Percentiles rank a stretch among this genome's conserved stretches.
phyloP scores from a whole-genome alignment of 2,888 invertebrate genomes.

The Himalopsyche kuldschensis region DNA sequence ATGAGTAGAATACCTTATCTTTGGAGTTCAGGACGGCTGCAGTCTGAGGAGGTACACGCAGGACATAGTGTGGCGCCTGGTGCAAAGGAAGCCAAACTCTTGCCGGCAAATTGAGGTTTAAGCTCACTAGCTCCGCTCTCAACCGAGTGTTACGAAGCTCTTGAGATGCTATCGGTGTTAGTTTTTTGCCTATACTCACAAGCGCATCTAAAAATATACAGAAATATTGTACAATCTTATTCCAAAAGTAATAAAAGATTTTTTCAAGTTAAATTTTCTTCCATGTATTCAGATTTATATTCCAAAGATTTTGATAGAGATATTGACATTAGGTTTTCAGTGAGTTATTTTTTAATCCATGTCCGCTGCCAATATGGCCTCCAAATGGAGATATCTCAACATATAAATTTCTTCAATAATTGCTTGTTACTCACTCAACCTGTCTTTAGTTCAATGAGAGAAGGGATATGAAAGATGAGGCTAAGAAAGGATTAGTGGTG shows the following conservation, averaged over 20 bases:
- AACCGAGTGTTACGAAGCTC: slow-evolving; percentile 91
- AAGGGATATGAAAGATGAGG: too few species aligned
- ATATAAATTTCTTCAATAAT: too few species aligned
- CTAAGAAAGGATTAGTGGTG: too few species aligned
- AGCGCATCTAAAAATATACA: slow-evolving; percentile 66
- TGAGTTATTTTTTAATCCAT: too few species aligned
- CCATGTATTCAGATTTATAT: background rate
- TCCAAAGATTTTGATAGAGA: too few species aligned
- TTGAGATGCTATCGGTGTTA: slow-evolving; percentile 80
- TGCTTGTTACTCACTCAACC: too few species aligned
- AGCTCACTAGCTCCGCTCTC: slow-evolving; percentile 87
- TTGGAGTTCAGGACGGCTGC: slow-evolving; percentile 99
- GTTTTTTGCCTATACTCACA: slow-evolving; percentile 81
- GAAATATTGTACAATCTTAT: too few species aligned
- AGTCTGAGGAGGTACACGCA: slow-evolving; percentile 95
- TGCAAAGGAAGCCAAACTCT: slow-evolving; percentile 96
- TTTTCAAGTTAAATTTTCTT: too few species aligned
- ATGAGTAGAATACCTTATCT: slow-evolving; percentile 71
- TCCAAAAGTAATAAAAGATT: background rate
- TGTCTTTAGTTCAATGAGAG: too few species aligned
- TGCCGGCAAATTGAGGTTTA: slow-evolving; percentile 97
- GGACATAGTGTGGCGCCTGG: slow-evolving; percentile 87
- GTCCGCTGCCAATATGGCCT: too few species aligned
- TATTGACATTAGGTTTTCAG: too few species aligned
- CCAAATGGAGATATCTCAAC: too few species aligned